Evolutionary conservation across 2,797 vertebrate species (phyloP), one percentile per base, ranked within the genome.

Genomic region (Geotrypetes seraphini): DNA sequence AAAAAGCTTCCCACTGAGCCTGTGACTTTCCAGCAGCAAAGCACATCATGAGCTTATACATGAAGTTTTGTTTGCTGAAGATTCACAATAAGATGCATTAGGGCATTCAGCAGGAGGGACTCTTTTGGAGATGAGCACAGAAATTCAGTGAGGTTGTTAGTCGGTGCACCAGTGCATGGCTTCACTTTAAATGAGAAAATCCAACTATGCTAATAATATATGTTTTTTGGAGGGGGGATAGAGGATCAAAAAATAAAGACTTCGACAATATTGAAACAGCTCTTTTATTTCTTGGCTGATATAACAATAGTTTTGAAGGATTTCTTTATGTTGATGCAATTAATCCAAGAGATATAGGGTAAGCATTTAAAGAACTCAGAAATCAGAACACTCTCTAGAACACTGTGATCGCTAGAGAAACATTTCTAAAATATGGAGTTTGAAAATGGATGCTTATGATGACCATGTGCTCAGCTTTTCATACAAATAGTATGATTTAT

Each of bases 1-100:
- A 91, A 97, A 96, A 91, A 90, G 88, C 82, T 84, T 88, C 92
- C 90, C 82, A 87, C 90, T 84, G 91, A 84, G 91, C 73, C 76
- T 71, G 83, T 76, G 85, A 90, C 88, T 90, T 88, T 85, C 83
- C 69, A 69, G 84, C 81, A 81, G 85, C 81, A 86, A 85, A 90
- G 86, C 84, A 78, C 86, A 89, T 89, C 85, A 89, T 94, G 87
- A 92, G 89, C 90, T 94, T 84, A 94, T 91, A 85, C 77, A 77
- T 84, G 81, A 86, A 81, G 80, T 88, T 87, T 81, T 86, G 85
- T 84, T 83, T 85, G 64, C 71, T 69, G 69, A 69, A 72, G 75
- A 78, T 69, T 83, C 72, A 69, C 77, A 81, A 78, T 67, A 73
- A 78, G 78, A 76, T 79, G 60, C 74, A 78, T 79, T 65, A 71